Conservation (phyloP, 2,113 vertebrate genomes). For the Macheiramphus alcinus region DNA sequence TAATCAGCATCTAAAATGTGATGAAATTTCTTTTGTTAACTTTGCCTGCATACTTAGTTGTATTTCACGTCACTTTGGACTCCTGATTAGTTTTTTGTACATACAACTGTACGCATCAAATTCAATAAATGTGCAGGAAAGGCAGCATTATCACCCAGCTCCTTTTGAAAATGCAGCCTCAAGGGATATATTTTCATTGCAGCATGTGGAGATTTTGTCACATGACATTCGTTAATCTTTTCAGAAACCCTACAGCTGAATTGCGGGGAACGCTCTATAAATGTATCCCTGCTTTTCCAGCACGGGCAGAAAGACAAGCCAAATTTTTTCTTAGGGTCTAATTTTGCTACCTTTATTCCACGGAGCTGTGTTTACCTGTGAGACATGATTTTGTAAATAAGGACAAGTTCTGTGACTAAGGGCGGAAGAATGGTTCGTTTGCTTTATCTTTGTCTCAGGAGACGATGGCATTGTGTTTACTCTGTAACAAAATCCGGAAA, state of each 20-base stretch:
- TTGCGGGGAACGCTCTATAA: not conserved
- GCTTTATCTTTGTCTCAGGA: constrained; percentile 23
- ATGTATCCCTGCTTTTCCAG: not conserved
- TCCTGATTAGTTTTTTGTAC: constrained; percentile 60
- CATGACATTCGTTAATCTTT: constrained; percentile 61
- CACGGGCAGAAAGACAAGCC: not conserved
- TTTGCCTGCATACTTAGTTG: constrained; percentile 41
- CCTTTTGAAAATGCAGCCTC: constrained; percentile 56
- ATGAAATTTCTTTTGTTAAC: constrained; percentile 35
- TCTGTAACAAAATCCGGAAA: constrained; percentile 20
- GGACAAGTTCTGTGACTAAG: not conserved
- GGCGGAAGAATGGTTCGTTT: not conserved
- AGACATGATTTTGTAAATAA: not conserved
- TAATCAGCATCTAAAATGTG: constrained; percentile 28
- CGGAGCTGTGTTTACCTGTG: not conserved
- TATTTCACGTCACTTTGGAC: constrained; percentile 56
- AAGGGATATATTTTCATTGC: constrained; percentile 59
- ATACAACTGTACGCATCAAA: constrained; percentile 49
- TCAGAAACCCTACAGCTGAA: constrained; percentile 48
- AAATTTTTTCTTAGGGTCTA: not conserved
- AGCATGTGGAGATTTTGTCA: constrained; percentile 65
- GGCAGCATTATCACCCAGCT: constrained; percentile 60
- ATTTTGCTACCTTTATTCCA: not conserved
- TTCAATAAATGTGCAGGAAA: constrained; percentile 52
- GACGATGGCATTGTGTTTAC: constrained; percentile 3